Percentiles rank a stretch among this genome's conserved stretches.
Evolutionary conservation across 37 sponge, comb jelly and placozoan species (phyloP).

Genomic region (Beroe forskalii): DNA sequence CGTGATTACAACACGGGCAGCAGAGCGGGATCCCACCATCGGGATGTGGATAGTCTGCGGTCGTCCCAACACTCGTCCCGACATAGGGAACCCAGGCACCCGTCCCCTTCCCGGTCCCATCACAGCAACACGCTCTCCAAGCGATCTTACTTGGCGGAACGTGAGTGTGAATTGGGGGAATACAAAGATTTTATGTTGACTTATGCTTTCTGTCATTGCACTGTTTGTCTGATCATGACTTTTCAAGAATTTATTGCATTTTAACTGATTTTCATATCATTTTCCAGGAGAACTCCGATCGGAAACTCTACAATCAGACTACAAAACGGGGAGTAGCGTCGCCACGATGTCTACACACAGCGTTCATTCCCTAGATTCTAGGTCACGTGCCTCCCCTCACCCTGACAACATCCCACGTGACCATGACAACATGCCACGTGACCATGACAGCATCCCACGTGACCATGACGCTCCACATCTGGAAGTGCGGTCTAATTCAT

Average conservation of each 20-base stretch:
- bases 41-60: background rate
- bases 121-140: slow-evolving; percentile 21
- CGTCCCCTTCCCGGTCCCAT: slow-evolving; percentile 4
- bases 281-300: background rate
- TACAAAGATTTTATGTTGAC: too few relatives aligned
- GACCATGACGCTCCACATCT: background rate
- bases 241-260: too few relatives aligned
- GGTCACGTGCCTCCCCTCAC: background rate
- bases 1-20: background rate
- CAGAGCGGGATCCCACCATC: background rate
- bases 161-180: too few relatives aligned
- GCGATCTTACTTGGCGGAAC: background rate
- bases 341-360: slow-evolving; percentile 28
- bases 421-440: background rate
- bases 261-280: too few relatives aligned
- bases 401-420: background rate
- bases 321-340: background rate
- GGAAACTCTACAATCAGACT: slow-evolving; percentile 5
- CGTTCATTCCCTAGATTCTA: background rate
- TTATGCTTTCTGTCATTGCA: too few relatives aligned
- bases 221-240: too few relatives aligned
- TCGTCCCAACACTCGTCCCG: slow-evolving; percentile 17
- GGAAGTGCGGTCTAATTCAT: background rate
- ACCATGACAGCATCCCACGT: background rate
- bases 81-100: slow-evolving; percentile 1